Conservation (phyloP, 2,888 invertebrate genomes). For the Papilio elwesi region DNA sequence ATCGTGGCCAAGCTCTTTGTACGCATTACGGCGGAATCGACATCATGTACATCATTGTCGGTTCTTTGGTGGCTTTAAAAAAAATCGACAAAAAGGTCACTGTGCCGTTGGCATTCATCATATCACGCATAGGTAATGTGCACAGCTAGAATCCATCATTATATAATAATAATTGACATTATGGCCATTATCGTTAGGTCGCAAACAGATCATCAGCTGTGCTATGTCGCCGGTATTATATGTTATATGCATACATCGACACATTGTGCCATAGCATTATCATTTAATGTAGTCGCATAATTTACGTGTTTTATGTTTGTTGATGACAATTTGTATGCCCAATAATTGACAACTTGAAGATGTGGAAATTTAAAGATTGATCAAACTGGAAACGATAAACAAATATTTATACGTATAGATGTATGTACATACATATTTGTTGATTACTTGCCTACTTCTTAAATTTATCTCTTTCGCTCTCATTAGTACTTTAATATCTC, state of each 20-base stretch:
- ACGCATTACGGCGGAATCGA: constrained; percentile 54
- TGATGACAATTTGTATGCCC: constrained; percentile 20
- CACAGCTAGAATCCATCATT: constrained; percentile 61
- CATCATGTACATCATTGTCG: constrained; percentile 48
- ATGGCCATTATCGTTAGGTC: constrained; percentile 1
- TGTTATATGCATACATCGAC: constrained; percentile 17
- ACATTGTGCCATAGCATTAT: constrained; percentile 21
- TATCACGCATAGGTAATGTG: constrained; percentile 60
- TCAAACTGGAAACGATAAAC: background rate
- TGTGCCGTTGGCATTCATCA: constrained; percentile 56
- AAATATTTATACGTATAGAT: too few species aligned
- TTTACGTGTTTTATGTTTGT: constrained; percentile 32
- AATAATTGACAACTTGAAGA: constrained; percentile 8
- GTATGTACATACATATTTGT: too few species aligned
- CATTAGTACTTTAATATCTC: too few species aligned
- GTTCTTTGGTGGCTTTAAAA: constrained; percentile 51
- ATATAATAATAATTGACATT: constrained; percentile 10
- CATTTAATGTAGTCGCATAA: constrained; percentile 33
- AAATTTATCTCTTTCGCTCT: too few species aligned
- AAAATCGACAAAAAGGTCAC: constrained; percentile 45
- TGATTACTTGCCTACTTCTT: too few species aligned
- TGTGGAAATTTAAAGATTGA: constrained; percentile 9
- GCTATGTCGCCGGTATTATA: constrained; percentile 3
- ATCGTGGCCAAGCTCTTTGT: background rate
- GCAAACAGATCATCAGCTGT: constrained; percentile 14